Percentiles rank a stretch among this genome's conserved stretches.
Conservation (phyloP, 2,797 vertebrate species). For the Phoeniculus purpureus region DNA sequence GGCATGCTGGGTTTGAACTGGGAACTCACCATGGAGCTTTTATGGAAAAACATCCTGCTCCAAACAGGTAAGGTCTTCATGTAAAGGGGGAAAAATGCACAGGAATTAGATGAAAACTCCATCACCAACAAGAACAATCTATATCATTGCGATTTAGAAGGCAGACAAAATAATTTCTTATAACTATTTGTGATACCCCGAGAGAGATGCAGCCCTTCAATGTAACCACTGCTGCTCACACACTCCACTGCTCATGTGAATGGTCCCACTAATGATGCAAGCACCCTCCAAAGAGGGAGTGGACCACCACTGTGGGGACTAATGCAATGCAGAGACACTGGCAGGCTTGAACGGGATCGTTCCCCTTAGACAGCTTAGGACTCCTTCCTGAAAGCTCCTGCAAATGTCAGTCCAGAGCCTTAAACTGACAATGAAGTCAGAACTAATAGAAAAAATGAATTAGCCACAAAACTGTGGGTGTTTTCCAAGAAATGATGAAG, state of each 20-base stretch:
- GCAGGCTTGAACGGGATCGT: not conserved
- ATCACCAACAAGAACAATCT: constrained; percentile 83
- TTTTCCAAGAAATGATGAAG: not conserved
- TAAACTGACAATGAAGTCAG: not conserved
- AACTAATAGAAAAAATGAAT: not conserved
- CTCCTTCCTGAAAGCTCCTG: constrained; percentile 24
- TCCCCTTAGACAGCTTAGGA: not conserved
- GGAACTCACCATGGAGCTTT: constrained; percentile 99
- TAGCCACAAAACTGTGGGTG: not conserved
- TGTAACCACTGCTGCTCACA: not conserved
- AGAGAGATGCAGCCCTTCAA: not conserved
- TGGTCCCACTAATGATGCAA: not conserved
- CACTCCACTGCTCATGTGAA: not conserved
- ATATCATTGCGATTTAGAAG: constrained; percentile 55
- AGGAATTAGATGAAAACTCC: constrained; percentile 91
- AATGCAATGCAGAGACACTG: accelerated
- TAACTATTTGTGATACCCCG: constrained; percentile 18
- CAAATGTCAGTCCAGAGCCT: not conserved
- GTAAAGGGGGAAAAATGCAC: constrained; percentile 82
- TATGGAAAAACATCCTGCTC: constrained; percentile 99
- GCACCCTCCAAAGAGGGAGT: not conserved
- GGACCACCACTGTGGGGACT: not conserved
- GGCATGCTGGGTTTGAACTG: constrained; percentile 89
- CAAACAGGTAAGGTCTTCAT: constrained; percentile 99
- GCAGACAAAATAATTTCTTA: constrained; percentile 3